Conservation (phyloP, 2,888 invertebrate species). For the Apocheima hispidaria region DNA sequence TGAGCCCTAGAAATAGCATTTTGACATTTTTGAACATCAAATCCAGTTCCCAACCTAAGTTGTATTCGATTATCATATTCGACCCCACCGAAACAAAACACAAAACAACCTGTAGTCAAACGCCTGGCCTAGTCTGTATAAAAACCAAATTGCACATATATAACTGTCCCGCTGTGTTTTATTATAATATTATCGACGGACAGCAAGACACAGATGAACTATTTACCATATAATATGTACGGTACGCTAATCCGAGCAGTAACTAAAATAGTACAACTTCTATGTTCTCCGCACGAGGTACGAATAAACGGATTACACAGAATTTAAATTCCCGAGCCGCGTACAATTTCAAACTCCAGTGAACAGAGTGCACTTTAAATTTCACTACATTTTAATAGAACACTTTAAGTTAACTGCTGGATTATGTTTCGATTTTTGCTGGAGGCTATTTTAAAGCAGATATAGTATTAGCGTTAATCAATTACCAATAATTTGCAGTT, state of each 20-base stretch:
- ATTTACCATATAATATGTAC: not conserved
- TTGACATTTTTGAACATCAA: no score
- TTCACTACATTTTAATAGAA: constrained; percentile 4
- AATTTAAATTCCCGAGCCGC: not conserved
- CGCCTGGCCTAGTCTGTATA: no score
- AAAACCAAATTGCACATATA: no score
- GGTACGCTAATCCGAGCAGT: not conserved
- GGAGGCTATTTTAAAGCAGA: not conserved
- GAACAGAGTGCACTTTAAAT: constrained; percentile 5
- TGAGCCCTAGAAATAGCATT: no score
- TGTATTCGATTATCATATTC: no score
- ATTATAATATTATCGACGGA: no score
- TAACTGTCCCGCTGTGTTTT: no score
- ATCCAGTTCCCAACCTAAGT: no score
- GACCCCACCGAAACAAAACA: no score
- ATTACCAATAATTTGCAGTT: no score
- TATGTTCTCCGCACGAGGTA: not conserved
- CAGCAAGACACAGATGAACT: not conserved
- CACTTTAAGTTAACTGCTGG: not conserved
- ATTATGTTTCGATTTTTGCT: not conserved
- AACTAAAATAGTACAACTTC: not conserved
- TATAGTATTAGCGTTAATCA: not conserved
- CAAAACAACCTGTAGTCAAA: no score
- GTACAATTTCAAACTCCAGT: constrained; percentile 1
- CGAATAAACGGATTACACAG: not conserved